Evolutionary conservation across 2,113 vertebrate genomes (phyloP), one percentile per base, ranked within the genome.

Genomic region (Alligator sinensis): DNA sequence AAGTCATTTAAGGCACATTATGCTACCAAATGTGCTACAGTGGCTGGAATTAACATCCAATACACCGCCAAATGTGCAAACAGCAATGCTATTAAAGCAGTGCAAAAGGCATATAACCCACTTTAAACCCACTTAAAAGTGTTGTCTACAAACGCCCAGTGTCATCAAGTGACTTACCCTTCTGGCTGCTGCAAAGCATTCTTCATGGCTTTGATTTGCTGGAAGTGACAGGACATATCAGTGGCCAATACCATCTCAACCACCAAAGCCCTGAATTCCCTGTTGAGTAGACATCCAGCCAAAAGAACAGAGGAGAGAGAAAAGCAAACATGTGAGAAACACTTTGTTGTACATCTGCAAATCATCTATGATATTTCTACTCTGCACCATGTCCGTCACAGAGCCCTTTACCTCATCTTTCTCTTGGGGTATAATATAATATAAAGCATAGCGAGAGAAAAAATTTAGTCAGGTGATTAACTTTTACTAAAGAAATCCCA

Each of bases 141-240:
- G 47, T 47, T 47, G 47, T 9, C 47, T 47, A 47, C 47, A 47
- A 47, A 47, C 47, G 7, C 47, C 47, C 4, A 17, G 38, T 9
- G 66, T 58, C 82, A 82, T 38, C 66, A 89, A 87, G 66, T 87
- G 89, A 98, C 99, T 98, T 95, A 99, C 99, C 99, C 99, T 97
- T 99, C 99, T 11, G 99, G 99, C 89, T 99, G 99, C 94, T 99
- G 99, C 62, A 99, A 96, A 94, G 98, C 99, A 80, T 99, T 99
- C 98, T 99, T 99, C 99, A 99, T 99, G 82, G 99, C 97, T 98
- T 99, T 99, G 95, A 99, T 99, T 96, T 99, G 99, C 96, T 99
- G 99, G 97, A 99, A 99, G 96, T 99, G 99, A 98, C 99, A 99
- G 90, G 99, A 99, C 99, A 99, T 99, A 92, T 99, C 99, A 0